Evolutionary conservation across 2,888 invertebrate genomes (phyloP).

Genomic region (Nysson spinosus): DNA sequence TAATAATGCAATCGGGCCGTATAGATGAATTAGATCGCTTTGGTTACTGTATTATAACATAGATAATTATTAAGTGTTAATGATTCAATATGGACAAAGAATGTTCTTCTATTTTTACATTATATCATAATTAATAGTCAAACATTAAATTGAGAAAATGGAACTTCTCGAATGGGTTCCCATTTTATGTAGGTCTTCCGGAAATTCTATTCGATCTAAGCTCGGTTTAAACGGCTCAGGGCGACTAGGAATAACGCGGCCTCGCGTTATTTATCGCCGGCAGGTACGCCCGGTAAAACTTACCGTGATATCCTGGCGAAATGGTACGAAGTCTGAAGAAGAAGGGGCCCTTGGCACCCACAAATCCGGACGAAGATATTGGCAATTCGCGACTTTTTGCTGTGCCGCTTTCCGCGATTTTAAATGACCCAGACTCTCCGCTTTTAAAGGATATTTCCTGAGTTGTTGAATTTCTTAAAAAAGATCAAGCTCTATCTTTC

Average conservation of each 20-base stretch:
- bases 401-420: constrained; percentile 20
- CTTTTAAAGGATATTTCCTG: neutral
- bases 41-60: too few relatives aligned
- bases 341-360: constrained; percentile 55
- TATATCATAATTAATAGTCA: constrained; percentile 9
- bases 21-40: too few relatives aligned
- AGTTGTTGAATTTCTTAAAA: neutral
- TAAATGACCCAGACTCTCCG: constrained; percentile 11
- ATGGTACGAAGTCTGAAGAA: constrained; percentile 39
- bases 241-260: constrained; percentile 42
- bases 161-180: neutral
- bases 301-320: constrained; percentile 52
- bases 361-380: constrained; percentile 67
- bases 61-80: too few relatives aligned
- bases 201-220: constrained; percentile 24
- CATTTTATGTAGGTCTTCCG: constrained; percentile 9
- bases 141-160: constrained; percentile 6
- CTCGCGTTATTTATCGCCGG: constrained; percentile 64
- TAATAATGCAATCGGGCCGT: too few relatives aligned
- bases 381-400: constrained; percentile 47
- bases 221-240: constrained; percentile 39
- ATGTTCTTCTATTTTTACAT: too few relatives aligned
- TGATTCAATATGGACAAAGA: too few relatives aligned
- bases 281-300: constrained; percentile 58
- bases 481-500: neutral